A percentile compares a stretch with the other conserved stretches of the same genome.
Evolutionary conservation across 1,140 invertebrate genomes (phyloP).

Genomic region (Camponotus vicinus): DNA sequence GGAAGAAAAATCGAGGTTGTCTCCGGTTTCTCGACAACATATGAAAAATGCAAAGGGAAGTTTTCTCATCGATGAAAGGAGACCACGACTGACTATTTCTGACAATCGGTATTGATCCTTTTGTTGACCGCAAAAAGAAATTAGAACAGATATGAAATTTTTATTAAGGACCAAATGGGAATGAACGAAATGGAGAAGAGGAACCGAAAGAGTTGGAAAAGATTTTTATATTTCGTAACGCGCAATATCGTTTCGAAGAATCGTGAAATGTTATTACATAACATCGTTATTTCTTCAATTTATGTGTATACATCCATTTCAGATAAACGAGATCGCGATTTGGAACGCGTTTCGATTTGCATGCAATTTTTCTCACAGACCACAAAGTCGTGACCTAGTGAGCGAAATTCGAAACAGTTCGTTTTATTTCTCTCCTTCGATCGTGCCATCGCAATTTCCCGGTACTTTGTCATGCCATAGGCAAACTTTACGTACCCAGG

Average conservation of each 20-base stretch:
- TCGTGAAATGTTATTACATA: conserved; percentile 21
- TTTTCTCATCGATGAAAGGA: not conserved
- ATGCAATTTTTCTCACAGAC: conserved; percentile 68
- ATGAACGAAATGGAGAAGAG: not conserved
- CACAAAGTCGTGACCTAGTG: conserved; percentile 50
- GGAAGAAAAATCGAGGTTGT: not conserved
- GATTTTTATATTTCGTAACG: not conserved
- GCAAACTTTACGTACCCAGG: conserved; percentile 60
- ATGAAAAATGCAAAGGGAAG: conserved; percentile 26
- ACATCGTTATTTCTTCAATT: conserved; percentile 12
- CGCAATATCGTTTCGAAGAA: not conserved
- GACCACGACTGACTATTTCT: not conserved
- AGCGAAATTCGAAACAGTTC: conserved; percentile 53
- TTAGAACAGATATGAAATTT: conserved; percentile 27
- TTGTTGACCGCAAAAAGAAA: not conserved
- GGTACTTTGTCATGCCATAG: conserved; percentile 39
- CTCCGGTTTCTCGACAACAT: not conserved
- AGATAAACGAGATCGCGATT: not conserved
- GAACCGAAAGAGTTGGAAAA: not conserved
- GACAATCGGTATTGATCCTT: conserved; percentile 23
- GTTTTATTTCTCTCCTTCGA: conserved; percentile 34
- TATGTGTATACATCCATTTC: not conserved
- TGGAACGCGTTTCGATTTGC: conserved; percentile 6
- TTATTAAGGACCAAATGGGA: conserved; percentile 16
- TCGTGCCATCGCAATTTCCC: conserved; percentile 29